A percentile compares a stretch with the other conserved stretches of the same genome.
Conservation (phyloP, 2,113 vertebrate genomes). For the Rhinolophus ferrumequinum region DNA sequence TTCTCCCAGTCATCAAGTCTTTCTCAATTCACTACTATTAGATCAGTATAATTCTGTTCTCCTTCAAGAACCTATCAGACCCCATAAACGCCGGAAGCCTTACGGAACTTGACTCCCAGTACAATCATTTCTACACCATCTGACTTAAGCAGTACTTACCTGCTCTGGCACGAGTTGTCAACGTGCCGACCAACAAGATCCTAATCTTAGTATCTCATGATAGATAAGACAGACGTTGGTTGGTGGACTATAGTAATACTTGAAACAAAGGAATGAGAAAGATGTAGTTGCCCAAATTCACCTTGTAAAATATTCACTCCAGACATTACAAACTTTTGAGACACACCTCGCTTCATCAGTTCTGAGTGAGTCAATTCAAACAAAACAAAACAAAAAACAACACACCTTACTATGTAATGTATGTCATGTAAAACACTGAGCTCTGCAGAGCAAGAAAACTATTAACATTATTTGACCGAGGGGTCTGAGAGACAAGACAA, state of each 20-base stretch:
- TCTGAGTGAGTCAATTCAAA: neutral
- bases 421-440: neutral
- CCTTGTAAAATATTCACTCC: neutral
- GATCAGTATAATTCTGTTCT: neutral
- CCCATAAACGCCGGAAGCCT: neutral
- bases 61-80: neutral
- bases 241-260: neutral
- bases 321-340: neutral
- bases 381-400: neutral
- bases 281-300: neutral
- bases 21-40: neutral
- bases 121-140: neutral
- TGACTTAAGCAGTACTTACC: neutral
- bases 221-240: neutral
- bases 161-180: neutral
- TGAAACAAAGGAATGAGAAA: neutral
- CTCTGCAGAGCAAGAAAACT: neutral
- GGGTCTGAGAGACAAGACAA: neutral
- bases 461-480: neutral
- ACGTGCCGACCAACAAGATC: neutral
- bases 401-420: neutral
- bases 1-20: neutral
- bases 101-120: neutral
- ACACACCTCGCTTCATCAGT: neutral
- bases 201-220: neutral